Conservation (phyloP, 1,140 invertebrate genomes). For the Formica exsecta region DNA sequence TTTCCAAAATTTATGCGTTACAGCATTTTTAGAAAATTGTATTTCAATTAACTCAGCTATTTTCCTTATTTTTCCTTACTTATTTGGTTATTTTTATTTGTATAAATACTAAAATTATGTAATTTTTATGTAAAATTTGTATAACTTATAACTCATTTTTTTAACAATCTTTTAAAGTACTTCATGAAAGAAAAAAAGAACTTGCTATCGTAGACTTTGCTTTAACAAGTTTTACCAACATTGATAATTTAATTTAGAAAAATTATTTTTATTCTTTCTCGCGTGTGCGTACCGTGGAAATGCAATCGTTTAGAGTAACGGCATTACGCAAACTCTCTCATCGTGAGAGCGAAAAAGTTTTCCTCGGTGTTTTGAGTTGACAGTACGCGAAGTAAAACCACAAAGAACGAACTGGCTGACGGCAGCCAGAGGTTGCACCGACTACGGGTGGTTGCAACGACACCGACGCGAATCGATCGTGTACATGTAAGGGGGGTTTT, state of each 20-base stretch:
- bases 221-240: background rate
- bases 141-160: background rate
- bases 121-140: background rate
- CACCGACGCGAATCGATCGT: conserved; percentile 45
- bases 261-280: conserved; percentile 2
- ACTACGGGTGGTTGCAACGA: conserved; percentile 45
- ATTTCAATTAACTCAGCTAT: background rate
- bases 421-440: conserved; percentile 29
- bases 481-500: conserved; percentile 58
- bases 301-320: conserved; percentile 17
- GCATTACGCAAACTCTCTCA: background rate
- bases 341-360: conserved; percentile 41
- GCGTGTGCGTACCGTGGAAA: background rate
- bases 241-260: conserved; percentile 1
- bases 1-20: too few relatives aligned
- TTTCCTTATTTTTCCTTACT: background rate
- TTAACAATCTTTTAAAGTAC: conserved; percentile 20
- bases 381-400: conserved; percentile 34
- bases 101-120: background rate
- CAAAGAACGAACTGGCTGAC: conserved; percentile 60
- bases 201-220: background rate
- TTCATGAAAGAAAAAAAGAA: background rate
- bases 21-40: too few relatives aligned
- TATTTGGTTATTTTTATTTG: background rate
- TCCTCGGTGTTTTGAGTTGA: conserved; percentile 7